Evolutionary conservation across 2,888 invertebrate species (phyloP), one percentile per base, ranked within the genome.

Genomic region (Metopia argyrocephala): DNA sequence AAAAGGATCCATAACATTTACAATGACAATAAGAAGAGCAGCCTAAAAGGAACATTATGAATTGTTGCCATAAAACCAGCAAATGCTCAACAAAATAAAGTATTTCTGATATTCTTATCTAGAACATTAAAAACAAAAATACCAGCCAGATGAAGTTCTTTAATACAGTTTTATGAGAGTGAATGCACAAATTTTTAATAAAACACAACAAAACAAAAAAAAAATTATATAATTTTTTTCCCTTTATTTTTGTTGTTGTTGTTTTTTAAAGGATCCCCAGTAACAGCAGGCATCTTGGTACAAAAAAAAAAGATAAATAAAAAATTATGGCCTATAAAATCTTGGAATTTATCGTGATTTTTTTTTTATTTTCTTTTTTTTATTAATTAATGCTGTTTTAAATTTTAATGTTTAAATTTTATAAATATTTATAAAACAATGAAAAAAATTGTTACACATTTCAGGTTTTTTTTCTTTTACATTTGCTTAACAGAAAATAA

Each of bases 401-500:
- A 25, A 9, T 57, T 31, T 65, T 46, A 69, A 61, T 76, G 23
- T 21, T 56, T 65, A 27, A 76, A 52, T 76, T 73, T 52, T 78
- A 78, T 78, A 81, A 74, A 78, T 78, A 81, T 78, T 80, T 74
- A 59, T 65, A 38, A 69, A 78, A 81, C 76, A 81, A 81, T 61
- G 45, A 45, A 68, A 50, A 27, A 65, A 79, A 79, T 70, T 81
- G 76, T 81, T 61, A 81, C 81, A 81, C 76, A 78, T 68, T 76
- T 56, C 31, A 48, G n/a, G n/a, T n/a, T n/a, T n/a, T n/a, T n/a
- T n/a, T n/a, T n/a, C n/a, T n/a, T n/a, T n/a, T n/a, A n/a, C n/a
- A n/a, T n/a, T n/a, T 15, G 9, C 12, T 28, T 27, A 4, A 4
- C 56, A 18, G 59, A 7, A 15, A 54, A 56, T 54, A 65, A 74